Conservation (phyloP, 2,113 vertebrate species). For the Phalacrocorax carbo region DNA sequence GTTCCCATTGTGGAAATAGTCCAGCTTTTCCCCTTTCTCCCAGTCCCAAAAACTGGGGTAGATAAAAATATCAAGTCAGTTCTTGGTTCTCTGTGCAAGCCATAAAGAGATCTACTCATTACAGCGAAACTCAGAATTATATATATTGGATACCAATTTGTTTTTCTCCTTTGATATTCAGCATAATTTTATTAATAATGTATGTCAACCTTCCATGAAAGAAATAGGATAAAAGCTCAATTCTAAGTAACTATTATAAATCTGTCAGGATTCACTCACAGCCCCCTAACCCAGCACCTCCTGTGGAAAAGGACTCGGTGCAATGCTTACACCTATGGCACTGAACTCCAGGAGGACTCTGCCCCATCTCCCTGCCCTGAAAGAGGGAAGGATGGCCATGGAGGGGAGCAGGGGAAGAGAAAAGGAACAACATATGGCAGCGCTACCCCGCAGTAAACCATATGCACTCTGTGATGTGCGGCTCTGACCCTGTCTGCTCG, state of each 20-base stretch:
- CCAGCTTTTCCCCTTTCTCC: slow-evolving; percentile 95
- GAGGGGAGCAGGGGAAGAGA: not conserved
- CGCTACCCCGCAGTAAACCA: rapidly evolving
- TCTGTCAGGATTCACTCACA: not conserved
- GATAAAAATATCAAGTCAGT: not conserved
- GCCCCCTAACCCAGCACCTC: not conserved
- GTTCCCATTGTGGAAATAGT: slow-evolving; percentile 98
- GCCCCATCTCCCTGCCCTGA: not conserved
- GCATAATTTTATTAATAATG: not conserved
- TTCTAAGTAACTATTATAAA: not conserved
- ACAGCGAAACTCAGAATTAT: too few relatives aligned
- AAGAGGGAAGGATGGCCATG: not conserved
- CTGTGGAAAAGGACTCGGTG: rapidly evolving
- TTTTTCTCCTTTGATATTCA: not conserved
- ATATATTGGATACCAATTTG: too few relatives aligned
- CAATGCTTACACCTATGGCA: rapidly evolving
- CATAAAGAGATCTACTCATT: not conserved
- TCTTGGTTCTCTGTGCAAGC: not conserved
- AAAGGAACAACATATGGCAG: rapidly evolving
- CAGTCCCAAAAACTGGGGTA: slow-evolving; percentile 92
- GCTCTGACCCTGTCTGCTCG: too few relatives aligned
- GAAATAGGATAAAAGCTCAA: not conserved
- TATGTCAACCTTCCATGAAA: not conserved
- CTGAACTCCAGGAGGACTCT: not conserved
- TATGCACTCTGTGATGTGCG: rapidly evolving